These are phyloP conservation scores for Trissolcus brochymenae DNA, from an alignment of 2,888 invertebrate genomes.

Conservation along the genomic window DNA sequence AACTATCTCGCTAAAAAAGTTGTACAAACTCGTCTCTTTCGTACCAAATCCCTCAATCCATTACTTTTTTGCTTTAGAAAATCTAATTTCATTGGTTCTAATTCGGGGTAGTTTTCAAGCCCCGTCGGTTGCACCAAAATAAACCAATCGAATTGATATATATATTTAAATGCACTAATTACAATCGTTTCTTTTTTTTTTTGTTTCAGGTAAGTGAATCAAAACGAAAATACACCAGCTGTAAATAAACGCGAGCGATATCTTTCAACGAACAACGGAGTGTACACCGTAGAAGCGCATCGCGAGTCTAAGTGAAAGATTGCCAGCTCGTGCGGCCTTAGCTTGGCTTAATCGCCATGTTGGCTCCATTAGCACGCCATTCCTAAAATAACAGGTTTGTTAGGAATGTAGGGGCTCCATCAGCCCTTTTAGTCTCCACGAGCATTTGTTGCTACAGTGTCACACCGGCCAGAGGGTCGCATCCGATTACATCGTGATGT, in stretches of 20 bases:
- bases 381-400: constrained; percentile 64
- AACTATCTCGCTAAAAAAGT: constrained; percentile 38
- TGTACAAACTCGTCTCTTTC: constrained; percentile 44
- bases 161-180: background rate
- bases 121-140: background rate
- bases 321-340: constrained; percentile 57
- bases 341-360: constrained; percentile 59
- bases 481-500: constrained; percentile 61
- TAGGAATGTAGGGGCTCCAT: constrained; percentile 60
- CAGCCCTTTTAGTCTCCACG: constrained; percentile 60
- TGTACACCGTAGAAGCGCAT: constrained; percentile 45
- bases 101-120: background rate
- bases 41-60: constrained; percentile 23
- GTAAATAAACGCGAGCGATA: constrained; percentile 53
- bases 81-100: constrained; percentile 6
- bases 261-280: constrained; percentile 57
- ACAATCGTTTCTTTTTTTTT: constrained; percentile 28
- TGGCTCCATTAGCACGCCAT: constrained; percentile 61
- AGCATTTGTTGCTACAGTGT: constrained; percentile 62
- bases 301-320: constrained; percentile 57
- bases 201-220: constrained; percentile 56
- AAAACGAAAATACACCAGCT: constrained; percentile 33
- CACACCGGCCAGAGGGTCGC: constrained; percentile 56
- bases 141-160: background rate
- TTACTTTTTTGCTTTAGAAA: constrained; percentile 13